Evolutionary conservation across 1,140 invertebrate genomes (phyloP), one percentile per base, ranked within the genome.

Genomic region (Zaprionus vittiger): DNA sequence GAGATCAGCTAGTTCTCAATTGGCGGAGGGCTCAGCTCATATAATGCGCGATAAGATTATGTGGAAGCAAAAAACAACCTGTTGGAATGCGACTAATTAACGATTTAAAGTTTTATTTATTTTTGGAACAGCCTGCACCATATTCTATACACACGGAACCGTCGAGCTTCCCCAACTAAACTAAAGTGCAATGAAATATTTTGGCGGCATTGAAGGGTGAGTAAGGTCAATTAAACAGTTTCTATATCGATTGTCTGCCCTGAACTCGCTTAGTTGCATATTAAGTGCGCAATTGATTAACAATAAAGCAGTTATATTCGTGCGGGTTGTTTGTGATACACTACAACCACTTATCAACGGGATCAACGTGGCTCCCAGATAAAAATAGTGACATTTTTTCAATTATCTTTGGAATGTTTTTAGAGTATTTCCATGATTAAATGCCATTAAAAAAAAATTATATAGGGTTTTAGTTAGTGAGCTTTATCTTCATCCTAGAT

Each of bases 141-240:
- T n/a, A 49, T 20, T 12, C 52, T 11, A 20, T 12, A 14, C 37
- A 66, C n/a, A 56, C 52, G 54, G 54, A 56, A 66, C 9, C 11
- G 44, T 47, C 37, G 37, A 38, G 37, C 37, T 38, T 44, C 17
- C 12, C 20, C 15, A 66, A 24, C 5, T 26, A 31, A 56, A 17
- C 20, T 34, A 34, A 52, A 54, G 54, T 38, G 67, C 44, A 70
- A 90, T 90, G 85, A 85, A 57, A 64, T 90, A 90, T 75, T 90
- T 90, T 47, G 85, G 85, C 55, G 85, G 85, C 59, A 78, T 90
- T 73, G 85, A 90, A 85, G 85, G 85, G 85, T 90, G 81, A 24
- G 83, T 85, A 77, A 78, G 34, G 65, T 55, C 54, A 60, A 60
- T 31, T 52, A 15, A 65, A 31, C 9, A 68, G 22, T 63, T 24